Evolutionary conservation across 2,797 vertebrate genomes (phyloP).

Genomic region (Zalophus californianus): DNA sequence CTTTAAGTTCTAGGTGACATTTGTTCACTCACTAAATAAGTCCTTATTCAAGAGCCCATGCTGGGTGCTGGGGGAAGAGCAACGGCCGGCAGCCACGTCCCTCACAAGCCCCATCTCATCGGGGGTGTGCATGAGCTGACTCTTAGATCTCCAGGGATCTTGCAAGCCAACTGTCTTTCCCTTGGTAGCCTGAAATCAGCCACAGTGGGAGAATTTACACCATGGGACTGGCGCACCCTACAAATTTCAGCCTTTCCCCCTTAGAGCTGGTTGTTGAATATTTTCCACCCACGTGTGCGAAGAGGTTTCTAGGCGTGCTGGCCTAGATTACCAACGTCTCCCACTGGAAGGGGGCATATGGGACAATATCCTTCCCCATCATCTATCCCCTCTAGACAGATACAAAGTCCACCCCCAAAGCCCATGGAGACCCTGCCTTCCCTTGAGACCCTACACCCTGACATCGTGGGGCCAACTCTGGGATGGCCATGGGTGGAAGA

Average conservation of each 20-base stretch:
- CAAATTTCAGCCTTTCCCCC: neutral
- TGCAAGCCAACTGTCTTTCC: neutral
- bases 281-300: rapidly evolving
- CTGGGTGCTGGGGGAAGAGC: neutral
- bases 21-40: neutral
- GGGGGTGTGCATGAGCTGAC: no score
- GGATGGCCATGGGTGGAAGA: neutral
- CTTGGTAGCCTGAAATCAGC: neutral
- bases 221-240: rapidly evolving
- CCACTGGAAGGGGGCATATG: rapidly evolving
- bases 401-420: neutral
- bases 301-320: neutral
- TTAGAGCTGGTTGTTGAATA: neutral
- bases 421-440: neutral
- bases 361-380: neutral
- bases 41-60: neutral
- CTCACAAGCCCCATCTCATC: neutral
- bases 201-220: rapidly evolving
- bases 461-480: neutral
- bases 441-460: neutral
- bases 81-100: neutral
- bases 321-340: neutral
- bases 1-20: neutral
- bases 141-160: neutral
- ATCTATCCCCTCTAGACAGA: neutral